Evolutionary conservation across 2,888 invertebrate genomes (phyloP), one percentile per base, ranked within the genome.

Genomic region (Syrista parreyssii): DNA sequence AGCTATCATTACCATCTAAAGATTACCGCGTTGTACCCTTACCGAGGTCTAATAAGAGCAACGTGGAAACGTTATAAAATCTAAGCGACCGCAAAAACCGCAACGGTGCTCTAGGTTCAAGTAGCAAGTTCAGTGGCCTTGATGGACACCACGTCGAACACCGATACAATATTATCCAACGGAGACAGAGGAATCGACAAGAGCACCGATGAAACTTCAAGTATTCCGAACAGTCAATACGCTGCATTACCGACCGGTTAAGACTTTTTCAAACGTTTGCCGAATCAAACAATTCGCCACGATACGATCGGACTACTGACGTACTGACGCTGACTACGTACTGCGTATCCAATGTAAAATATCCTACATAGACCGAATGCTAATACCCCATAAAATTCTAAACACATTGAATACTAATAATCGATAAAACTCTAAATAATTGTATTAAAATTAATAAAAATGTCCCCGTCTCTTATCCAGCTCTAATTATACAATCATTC

Each of bases 91-190:
- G 83, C 89, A 89, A 86, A 86, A 87, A 88, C 89, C 88, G 80
- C 88, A 86, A 75, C 68, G 78, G 74, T 68, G 76, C 73, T 85
- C 80, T 31, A 83, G 84, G 86, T 85, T 88, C 87, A 84, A 87
- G 87, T 87, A 83, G 85, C 87, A 87, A 88, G 88, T 88, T 88
- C 88, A 88, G 83, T 87, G 84, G 85, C 87, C 86, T 86, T 88
- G 87, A 85, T 80, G 68, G 71, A 23, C 31, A 33, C 12, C 12
- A 12, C 33, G 71, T 1, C 11, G 9, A 32, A 12, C 32, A 33
- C 71, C 12, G 32, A 15, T 9, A 23, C 71, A 23, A 71, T 12
- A 1, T 31, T 32, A 71, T 31, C 12, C 30, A 31, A 30, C 69
- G 68, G 68, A 33, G 68, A 68, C 34, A 15, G 69, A 35, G 1